Evolutionary conservation across 2,797 vertebrate species (phyloP), one percentile per base, ranked within the genome.

Genomic region (Ctenopoma multispine): DNA sequence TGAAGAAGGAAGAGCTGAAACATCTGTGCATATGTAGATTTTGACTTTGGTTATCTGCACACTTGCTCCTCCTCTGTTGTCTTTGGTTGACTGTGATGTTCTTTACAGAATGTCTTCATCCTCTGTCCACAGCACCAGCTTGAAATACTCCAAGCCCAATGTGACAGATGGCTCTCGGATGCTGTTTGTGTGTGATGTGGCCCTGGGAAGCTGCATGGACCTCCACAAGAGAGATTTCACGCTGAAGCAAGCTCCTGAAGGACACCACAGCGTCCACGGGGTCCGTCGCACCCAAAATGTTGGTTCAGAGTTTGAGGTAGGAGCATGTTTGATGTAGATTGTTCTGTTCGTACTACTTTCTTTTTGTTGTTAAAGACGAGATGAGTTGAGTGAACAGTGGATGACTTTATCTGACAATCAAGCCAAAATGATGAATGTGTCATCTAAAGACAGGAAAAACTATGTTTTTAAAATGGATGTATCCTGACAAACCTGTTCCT

Each of bases 111-210:
- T n/a, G 24, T 24, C 24, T 24, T 21, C 21, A 23, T 58, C n/a
- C 1, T 3, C 12, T 20, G 3, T 23, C 46, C 58, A 4, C 68
- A 97, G 96, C 40, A 89, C 93, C 40, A 92, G 92, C 57, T 11
- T 95, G 63, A 96, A 96, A 67, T 97, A 96, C 85, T 93, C 96
- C 43, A 86, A 72, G 36, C 88, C 93, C 40, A 89, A 93, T 46
- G 55, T 27, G 70, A 92, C 79, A 0, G 93, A 96, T 5, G 95
- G 95, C 64, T 90, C 90, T 4, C 91, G 93, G 24, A 75, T 97
- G 57, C 47, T 97, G 82, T 70, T 95, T 60, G 72, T 97, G 65
- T 96, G 96, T 78, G 94, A 96, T 0, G 95, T 97, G 60, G 96
- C 95, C 1, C 82, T 97, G 43, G 96, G 96, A 12, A 76, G 43